These are phyloP conservation scores for Drosophila sulfurigaster DNA, from an alignment of 1,140 invertebrate genomes.

Conservation along the genomic window DNA sequence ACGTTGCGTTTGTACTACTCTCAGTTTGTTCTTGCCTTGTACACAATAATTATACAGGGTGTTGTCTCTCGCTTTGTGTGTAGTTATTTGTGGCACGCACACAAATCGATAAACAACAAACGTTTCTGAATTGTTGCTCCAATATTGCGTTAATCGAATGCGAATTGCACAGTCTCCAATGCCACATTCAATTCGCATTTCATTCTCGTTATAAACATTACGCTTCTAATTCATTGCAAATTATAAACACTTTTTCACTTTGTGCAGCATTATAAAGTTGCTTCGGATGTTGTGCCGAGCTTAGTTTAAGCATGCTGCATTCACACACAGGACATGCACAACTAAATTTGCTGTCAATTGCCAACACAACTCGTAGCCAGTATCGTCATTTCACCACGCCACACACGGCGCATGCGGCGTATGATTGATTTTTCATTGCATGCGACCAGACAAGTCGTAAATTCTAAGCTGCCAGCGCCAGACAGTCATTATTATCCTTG, in stretches of 20 bases:
- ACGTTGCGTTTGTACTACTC: slow-evolving; percentile 10
- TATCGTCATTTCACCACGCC: slow-evolving; percentile 45
- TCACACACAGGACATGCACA: slow-evolving; percentile 19
- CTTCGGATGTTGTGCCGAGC: background rate
- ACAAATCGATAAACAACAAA: slow-evolving; percentile 69
- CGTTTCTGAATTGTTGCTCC: slow-evolving; percentile 52
- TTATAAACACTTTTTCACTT: slow-evolving; percentile 16
- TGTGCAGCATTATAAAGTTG: background rate
- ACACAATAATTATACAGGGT: slow-evolving; percentile 51
- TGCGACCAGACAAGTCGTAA: background rate
- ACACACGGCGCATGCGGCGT: slow-evolving; percentile 64
- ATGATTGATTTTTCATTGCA: slow-evolving; percentile 68
- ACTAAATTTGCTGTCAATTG: slow-evolving; percentile 28
- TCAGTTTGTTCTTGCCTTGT: background rate
- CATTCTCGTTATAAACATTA: background rate
- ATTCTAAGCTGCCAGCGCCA: background rate
- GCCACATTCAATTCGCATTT: background rate
- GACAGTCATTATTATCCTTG: slow-evolving; percentile 19
- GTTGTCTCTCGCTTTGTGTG: slow-evolving; percentile 9
- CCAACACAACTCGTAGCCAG: slow-evolving; percentile 38
- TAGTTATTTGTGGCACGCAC: slow-evolving; percentile 27
- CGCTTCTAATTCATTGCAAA: background rate
- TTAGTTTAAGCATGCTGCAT: slow-evolving; percentile 16
- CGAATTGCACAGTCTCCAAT: background rate
- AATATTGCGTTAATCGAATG: slow-evolving; percentile 9